Conservation (phyloP, 2,113 vertebrate genomes). For the Notarius quadriscutis region DNA sequence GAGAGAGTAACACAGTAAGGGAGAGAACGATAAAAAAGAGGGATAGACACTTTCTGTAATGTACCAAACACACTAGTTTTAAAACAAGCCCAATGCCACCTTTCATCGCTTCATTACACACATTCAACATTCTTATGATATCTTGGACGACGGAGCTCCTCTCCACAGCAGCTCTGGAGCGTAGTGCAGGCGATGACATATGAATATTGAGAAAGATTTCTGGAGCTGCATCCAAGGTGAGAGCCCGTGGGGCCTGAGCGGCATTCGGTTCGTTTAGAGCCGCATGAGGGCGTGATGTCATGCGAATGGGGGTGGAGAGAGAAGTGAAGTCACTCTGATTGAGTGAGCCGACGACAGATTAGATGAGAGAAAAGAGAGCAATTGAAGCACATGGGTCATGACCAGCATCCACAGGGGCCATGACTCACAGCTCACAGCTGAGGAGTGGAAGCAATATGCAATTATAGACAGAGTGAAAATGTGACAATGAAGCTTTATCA, state of each 20-base stretch:
- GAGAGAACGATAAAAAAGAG: not conserved
- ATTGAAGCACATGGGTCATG: slow-evolving; percentile 35
- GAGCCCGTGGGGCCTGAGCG: slow-evolving; percentile 4
- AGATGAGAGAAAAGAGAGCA: slow-evolving; percentile 26
- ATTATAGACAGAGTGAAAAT: slow-evolving; percentile 17
- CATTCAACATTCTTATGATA: slow-evolving; percentile 56
- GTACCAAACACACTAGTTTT: not conserved
- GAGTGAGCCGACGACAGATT: slow-evolving; percentile 21
- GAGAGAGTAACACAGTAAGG: not conserved
- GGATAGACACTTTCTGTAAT: not conserved
- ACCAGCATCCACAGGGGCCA: slow-evolving; percentile 21
- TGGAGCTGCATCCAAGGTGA: slow-evolving; percentile 43
- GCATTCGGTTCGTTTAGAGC: slow-evolving; percentile 26
- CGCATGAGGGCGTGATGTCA: slow-evolving; percentile 38
- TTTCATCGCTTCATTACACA: slow-evolving; percentile 53
- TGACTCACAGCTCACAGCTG: slow-evolving; percentile 20
- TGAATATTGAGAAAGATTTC: slow-evolving; percentile 53
- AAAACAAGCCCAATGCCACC: slow-evolving; percentile 24
- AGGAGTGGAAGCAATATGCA: slow-evolving; percentile 11
- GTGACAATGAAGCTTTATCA: not conserved
- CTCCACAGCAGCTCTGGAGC: slow-evolving; percentile 49
- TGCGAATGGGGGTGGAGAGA: slow-evolving; percentile 13
- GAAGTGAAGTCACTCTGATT: slow-evolving; percentile 29
- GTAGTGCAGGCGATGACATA: slow-evolving; percentile 49
- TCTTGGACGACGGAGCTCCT: slow-evolving; percentile 38